Base-by-base conservation (phyloP, 1,140 invertebrate species). In the Euwallacea fornicatus region DNA sequence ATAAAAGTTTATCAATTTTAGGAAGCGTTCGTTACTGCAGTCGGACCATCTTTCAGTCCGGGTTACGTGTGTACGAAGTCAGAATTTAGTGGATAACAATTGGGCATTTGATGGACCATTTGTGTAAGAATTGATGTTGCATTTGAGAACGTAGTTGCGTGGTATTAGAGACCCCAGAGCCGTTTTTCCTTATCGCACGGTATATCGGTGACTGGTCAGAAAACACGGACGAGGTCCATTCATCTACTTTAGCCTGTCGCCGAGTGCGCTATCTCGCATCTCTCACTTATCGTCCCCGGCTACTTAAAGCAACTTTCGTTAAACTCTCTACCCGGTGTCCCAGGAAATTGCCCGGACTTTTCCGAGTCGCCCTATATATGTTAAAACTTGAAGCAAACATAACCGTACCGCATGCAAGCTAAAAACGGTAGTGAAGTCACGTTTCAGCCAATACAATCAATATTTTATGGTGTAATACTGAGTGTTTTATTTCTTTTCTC, bases 401-500 rank as follows among this genome's bases (percentile, higher is more conserved):
- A 33, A 33, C 21, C 21, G 46, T 50, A 50, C 46, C 46, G 6
- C 9, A 50, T 33, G 9, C 46, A 13, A 44, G 65, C 21, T 58
- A 67, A 67, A 59, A 67, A 67, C 65, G 46, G 65, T 67, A 67
- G 65, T 67, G 43, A 58, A 67, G 65, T 67, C 65, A 67, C 65
- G 65, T 67, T 67, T 67, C 65, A 67, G 41, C 59, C 54, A 67
- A 67, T 67, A 67, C 65, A 67, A 67, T 67, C 65, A 67, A 67
- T 67, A 67, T 67, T 67, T 67, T 67, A 67, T 67, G 65, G 65
- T 67, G 65, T 67, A 67, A 67, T 67, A 67, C 55, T 33, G 54
- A 58, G 55, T 67, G 65, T 67, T 67, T 67, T 67, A 67, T 67
- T 67, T 59, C 65, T 67, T 67, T 67, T 67, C 65, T 67, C 65